Base-by-base conservation (phyloP, 2,888 invertebrate genomes). In the Eubasilissa splendida region DNA sequence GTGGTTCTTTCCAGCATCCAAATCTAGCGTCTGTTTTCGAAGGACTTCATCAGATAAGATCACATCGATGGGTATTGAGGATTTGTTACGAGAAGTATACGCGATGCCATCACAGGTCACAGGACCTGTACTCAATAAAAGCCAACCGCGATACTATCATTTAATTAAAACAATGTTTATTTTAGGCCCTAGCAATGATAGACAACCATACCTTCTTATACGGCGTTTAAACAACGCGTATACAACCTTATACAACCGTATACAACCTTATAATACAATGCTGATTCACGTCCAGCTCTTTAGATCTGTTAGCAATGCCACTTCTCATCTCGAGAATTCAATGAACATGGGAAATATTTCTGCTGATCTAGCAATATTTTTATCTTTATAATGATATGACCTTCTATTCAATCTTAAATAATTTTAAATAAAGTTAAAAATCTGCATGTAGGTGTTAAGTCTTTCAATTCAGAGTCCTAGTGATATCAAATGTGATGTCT, bases 121-220 rank as follows among this genome's bases (percentile, higher is more conserved):
- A 54, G 52, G 71, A 58, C 56, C 68, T 4, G n/a, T 50, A 22
- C 33, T 33, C 56, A 73, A 73, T 73, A 56, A 73, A 73, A 56
- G n/a, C 56, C n/a, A 33, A 31, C 56, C 12, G 33, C 11, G 71
- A 73, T 73, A 9, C 33, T 58, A 73, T 73, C 71, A 42, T 73
- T 73, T 73, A 73, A 73, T 73, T 56, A 73, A 71, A 73, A 58
- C 71, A 73, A 73, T 73, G 71, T 73, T 73, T 58, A 42, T 56
- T 73, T 33, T 73, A 9, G 54, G 9, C 65, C 31, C 31, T 33
- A 65, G 33, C 22, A 65, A 65, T 2, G 42, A 42, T 65, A 65
- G 31, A 65, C 65, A 42, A 33, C n/a, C 14, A 10, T 63, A n/a
- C 12, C n/a, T n/a, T 54, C 10, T 54, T 9, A 54, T 54, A 11